A percentile compares a stretch with the other conserved stretches of the same genome.
These are phyloP conservation scores for Ctena decussata DNA, from an alignment of 2,888 invertebrate species.

Conservation along the genomic window DNA sequence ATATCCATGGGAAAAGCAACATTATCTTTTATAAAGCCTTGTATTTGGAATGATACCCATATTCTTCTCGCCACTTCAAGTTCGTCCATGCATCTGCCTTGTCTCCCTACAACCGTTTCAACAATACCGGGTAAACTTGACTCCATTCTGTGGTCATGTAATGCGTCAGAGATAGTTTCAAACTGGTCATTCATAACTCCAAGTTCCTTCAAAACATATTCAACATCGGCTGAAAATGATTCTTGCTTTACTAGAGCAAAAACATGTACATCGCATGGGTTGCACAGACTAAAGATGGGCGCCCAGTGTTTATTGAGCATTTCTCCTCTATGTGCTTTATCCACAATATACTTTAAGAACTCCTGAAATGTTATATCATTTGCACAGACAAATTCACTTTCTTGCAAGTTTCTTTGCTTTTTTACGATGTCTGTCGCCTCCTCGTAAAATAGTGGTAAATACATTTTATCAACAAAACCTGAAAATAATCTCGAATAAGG, in stretches of 20 bases:
- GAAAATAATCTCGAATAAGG: not conserved
- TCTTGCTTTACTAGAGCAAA: slow-evolving; percentile 36
- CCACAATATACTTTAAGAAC: slow-evolving; percentile 18
- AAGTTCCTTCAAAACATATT: not conserved
- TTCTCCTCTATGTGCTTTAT: not conserved
- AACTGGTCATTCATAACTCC: not conserved
- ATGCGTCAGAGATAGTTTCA: not conserved
- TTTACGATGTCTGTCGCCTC: not conserved
- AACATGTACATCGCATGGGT: slow-evolving; percentile 24
- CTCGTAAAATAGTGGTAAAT: not conserved
- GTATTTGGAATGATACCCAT: slow-evolving; percentile 11
- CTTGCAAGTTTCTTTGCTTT: not conserved
- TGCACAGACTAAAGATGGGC: slow-evolving; percentile 24
- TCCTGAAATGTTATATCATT: slow-evolving; percentile 21
- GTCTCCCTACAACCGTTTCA: not conserved
- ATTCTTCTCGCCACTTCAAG: not conserved
- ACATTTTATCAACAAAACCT: not conserved
- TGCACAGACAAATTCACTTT: not conserved
- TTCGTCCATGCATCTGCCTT: not conserved
- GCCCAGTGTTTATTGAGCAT: slow-evolving; percentile 36
- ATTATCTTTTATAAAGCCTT: not conserved
- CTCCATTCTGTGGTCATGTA: slow-evolving; percentile 1
- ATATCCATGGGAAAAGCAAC: not conserved
- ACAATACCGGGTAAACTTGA: slow-evolving; percentile 6
- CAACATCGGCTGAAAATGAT: slow-evolving; percentile 31